phyloP scores from a whole-genome alignment of 2,888 invertebrate species.

The Liopterus haemorrhoidalis region DNA sequence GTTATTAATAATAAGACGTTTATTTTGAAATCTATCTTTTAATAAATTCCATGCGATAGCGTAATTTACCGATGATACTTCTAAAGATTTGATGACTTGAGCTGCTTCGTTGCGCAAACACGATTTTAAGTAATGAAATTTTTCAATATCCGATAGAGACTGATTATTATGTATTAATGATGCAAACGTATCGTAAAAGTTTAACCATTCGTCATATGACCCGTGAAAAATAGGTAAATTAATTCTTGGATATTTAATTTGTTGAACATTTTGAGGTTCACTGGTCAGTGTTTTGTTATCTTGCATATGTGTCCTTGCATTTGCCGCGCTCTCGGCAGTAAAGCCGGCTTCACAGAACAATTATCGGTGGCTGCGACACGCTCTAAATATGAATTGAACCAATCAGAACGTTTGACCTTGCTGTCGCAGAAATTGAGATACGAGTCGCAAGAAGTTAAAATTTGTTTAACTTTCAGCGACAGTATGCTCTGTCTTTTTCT shows the following conservation, averaged over 20 bases:
- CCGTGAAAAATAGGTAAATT: constrained; percentile 18
- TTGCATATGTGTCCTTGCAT: background rate
- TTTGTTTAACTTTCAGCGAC: no score
- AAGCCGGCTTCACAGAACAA: no score
- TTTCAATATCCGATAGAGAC: constrained; percentile 15
- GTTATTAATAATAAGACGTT: constrained; percentile 16
- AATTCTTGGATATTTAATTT: constrained; percentile 18
- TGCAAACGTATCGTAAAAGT: constrained; percentile 20
- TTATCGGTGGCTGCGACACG: no score
- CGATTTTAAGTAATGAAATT: constrained; percentile 19
- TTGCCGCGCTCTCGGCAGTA: no score
- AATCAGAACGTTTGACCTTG: no score
- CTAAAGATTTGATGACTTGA: constrained; percentile 20
- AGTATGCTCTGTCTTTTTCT: no score
- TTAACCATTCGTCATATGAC: constrained; percentile 12
- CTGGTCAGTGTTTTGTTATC: background rate
- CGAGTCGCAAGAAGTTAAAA: no score
- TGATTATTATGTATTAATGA: constrained; percentile 18
- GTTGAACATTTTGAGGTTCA: constrained; percentile 1
- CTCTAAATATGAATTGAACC: no score
- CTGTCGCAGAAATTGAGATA: no score
- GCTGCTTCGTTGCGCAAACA: constrained; percentile 18
- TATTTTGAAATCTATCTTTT: constrained; percentile 19
- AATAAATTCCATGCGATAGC: constrained; percentile 19
- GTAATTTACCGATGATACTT: constrained; percentile 20